Evolutionary conservation across 1,140 invertebrate genomes (phyloP), one percentile per base, ranked within the genome.

Genomic region (Drosophila nasuta): DNA sequence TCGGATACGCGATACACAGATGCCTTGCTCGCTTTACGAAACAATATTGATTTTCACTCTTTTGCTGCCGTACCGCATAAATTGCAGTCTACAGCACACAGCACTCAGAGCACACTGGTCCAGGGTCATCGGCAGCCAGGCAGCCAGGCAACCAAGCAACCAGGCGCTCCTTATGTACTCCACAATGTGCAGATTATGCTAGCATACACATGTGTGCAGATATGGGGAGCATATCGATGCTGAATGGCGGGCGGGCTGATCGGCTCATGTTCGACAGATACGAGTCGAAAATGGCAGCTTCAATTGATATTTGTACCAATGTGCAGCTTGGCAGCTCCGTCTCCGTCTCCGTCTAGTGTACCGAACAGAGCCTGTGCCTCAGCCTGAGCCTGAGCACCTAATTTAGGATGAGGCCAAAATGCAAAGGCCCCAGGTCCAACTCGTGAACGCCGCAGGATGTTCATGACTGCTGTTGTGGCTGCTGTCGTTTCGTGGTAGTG

Each of bases 381-480:
- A 38, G 35, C 7, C 20, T 25, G 20, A 25, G 76, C 69, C 83
- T 69, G 78, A 88, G 81, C 78, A 91, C 72, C 88, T 85, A 87
- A 91, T 91, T 91, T 91, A 86, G 86, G 89, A 89, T 80, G 86
- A 74, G 78, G 88, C 83, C 76, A 75, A 91, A 91, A 91, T 91
- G 77, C 76, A 79, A 58, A 58, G 13, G 83, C 88, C 88, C 25
- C 69, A 57, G 76, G 88, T 70, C n/a, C 15, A 91, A 88, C 88
- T 91, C 88, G 88, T 91, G 88, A 91, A 75, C 81, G 88, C 88
- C 88, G 74, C 76, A 80, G 83, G 88, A 82, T 70, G 66, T 89
- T 77, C 83, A 91, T 91, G 85, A 91, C 89, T 91, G 82, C 76
- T 72, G 81, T 72, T 83, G 59, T 59, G 72, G 79, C 77, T 81